phyloP scores from a whole-genome alignment of 2,888 invertebrate species.

The Dolichomitus sp. region DNA sequence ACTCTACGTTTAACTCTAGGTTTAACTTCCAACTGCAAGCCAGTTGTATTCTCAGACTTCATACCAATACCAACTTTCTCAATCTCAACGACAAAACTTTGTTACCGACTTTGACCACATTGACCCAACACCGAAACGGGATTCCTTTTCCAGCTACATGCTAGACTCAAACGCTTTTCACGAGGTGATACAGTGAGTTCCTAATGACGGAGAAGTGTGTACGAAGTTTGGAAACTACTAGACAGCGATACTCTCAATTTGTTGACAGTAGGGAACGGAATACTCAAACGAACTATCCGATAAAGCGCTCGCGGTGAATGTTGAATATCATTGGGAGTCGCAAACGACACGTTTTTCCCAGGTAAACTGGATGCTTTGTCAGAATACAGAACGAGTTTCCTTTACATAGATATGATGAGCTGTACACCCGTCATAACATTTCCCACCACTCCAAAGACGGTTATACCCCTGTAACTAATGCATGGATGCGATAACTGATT shows the following conservation, averaged over 20 bases:
- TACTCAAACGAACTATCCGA: neutral
- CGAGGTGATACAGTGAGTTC: neutral
- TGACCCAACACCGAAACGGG: neutral
- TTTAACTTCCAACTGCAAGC: neutral
- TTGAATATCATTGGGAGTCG: neutral
- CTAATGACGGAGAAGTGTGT: neutral
- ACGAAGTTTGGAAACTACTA: neutral
- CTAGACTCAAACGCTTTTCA: neutral
- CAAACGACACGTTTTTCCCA: neutral
- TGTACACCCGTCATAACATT: neutral
- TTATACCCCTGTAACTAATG: neutral
- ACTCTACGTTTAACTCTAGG: neutral
- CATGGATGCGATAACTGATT: constrained; percentile 19
- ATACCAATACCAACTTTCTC: neutral
- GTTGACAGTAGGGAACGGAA: neutral
- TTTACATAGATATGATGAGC: neutral
- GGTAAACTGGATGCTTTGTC: neutral
- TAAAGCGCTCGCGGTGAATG: neutral
- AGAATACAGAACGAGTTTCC: neutral
- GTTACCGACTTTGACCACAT: neutral
- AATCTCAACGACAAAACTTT: neutral
- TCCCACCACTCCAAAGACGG: constrained; percentile 6
- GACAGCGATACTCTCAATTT: neutral
- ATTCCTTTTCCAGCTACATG: neutral
- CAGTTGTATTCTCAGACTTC: neutral